phyloP scores from a whole-genome alignment of 2,888 invertebrate genomes.

The Nephrotoma appendiculata region DNA sequence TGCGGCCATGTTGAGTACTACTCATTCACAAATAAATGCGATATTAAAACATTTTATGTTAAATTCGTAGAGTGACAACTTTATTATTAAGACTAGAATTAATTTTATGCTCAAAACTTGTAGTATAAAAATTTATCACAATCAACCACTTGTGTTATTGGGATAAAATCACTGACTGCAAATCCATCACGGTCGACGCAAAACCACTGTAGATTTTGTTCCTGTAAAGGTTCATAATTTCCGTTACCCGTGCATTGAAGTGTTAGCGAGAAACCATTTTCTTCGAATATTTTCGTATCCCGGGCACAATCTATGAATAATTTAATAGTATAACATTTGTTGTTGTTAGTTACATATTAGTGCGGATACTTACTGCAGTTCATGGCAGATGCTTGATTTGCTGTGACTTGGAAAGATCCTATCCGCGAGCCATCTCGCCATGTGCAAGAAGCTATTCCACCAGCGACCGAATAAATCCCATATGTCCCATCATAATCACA shows the following conservation, averaged over 20 bases:
- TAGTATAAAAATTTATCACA: neutral
- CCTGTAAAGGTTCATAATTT: constrained; percentile 42
- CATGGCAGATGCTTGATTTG: constrained; percentile 20
- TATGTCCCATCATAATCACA: constrained; percentile 56
- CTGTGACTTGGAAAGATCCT: constrained; percentile 35
- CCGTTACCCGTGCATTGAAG: constrained; percentile 39
- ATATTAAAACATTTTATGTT: too few relatives aligned
- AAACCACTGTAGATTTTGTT: constrained; percentile 35
- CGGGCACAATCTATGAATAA: constrained; percentile 42
- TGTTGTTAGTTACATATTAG: neutral
- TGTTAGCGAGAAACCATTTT: constrained; percentile 34
- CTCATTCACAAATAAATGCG: too few relatives aligned
- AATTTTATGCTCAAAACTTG: neutral
- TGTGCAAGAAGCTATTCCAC: constrained; percentile 41
- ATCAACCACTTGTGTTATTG: neutral
- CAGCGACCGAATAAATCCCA: constrained; percentile 37
- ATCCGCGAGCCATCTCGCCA: constrained; percentile 43
- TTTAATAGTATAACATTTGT: neutral
- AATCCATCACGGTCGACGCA: constrained; percentile 49
- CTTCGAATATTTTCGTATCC: constrained; percentile 38
- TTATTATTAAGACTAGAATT: too few relatives aligned
- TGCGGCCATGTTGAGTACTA: too few relatives aligned
- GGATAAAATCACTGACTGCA: constrained; percentile 20
- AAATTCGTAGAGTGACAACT: too few relatives aligned
- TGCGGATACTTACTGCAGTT: constrained; percentile 42